Conservation (phyloP, 35 echinoderm and acorn worm species). For the Acanthaster planci region DNA sequence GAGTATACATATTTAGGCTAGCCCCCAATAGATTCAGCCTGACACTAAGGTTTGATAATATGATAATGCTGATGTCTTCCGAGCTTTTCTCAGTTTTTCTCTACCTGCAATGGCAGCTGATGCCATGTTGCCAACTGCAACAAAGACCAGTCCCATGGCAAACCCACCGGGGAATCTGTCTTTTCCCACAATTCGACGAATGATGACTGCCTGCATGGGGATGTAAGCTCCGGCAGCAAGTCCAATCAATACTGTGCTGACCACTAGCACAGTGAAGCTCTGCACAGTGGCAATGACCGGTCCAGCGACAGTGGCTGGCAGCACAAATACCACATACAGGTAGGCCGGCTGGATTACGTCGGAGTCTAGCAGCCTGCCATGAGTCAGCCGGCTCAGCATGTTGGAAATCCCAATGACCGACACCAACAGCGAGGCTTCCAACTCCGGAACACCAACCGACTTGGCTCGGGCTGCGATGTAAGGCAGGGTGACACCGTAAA, state of each 20-base stretch:
- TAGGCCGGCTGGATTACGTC: conserved; percentile 18
- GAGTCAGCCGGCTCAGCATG: conserved; percentile 13
- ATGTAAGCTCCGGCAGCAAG: not conserved
- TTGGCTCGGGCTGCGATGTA: conserved; percentile 41
- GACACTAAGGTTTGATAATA: too few relatives aligned
- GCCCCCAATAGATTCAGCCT: too few relatives aligned
- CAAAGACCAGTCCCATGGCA: not conserved
- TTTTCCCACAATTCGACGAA: not conserved
- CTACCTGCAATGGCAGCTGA: not conserved
- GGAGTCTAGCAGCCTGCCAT: conserved; percentile 34
- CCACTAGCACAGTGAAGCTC: not conserved
- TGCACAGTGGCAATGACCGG: not conserved
- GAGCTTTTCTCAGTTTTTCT: not conserved
- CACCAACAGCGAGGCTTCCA: conserved; percentile 19
- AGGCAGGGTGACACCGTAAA: conserved; percentile 17
- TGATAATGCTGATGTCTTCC: too few relatives aligned
- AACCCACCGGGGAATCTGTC: conserved; percentile 5
- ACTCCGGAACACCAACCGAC: not conserved
- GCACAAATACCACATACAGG: not conserved
- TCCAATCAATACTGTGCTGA: conserved; percentile 2
- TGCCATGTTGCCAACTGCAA: conserved; percentile 3
- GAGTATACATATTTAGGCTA: too few relatives aligned
- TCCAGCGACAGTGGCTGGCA: not conserved
- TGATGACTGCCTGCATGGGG: not conserved
- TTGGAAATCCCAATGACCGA: conserved; percentile 34